Evolutionary conservation across 2,113 vertebrate species (phyloP).

Genomic region (Lepus americanus): DNA sequence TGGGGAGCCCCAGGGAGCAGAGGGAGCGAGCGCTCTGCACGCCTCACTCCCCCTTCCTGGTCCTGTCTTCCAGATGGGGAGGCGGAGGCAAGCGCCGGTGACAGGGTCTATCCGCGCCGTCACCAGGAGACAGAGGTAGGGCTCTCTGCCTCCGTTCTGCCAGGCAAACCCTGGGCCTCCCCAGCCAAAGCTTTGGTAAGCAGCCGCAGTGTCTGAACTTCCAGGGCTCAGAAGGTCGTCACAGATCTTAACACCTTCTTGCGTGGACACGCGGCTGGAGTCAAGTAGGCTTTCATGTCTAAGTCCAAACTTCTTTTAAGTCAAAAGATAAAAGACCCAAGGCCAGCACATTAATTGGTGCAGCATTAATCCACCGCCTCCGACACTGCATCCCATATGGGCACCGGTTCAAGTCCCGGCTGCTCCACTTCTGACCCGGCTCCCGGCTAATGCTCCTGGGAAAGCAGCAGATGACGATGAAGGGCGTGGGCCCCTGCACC

Average conservation of each 20-base stretch:
- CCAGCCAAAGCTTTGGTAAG: neutral
- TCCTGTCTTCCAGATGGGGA: neutral
- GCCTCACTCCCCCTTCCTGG: neutral
- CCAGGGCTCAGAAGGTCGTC: neutral
- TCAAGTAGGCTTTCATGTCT: neutral
- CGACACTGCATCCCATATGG: too few species aligned
- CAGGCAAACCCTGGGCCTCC: neutral
- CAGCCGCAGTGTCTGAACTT: neutral
- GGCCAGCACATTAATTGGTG: too few species aligned
- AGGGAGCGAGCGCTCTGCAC: neutral
- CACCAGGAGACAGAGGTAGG: neutral
- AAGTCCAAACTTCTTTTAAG: conserved; percentile 26
- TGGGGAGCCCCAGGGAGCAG: neutral
- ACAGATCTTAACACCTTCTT: neutral
- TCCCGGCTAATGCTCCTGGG: too few species aligned
- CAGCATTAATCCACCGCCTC: too few species aligned
- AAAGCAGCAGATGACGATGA: too few species aligned
- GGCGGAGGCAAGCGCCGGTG: neutral
- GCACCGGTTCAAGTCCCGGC: too few species aligned
- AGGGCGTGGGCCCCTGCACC: too few species aligned
- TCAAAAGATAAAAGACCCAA: neutral
- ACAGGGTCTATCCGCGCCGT: neutral
- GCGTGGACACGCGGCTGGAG: neutral
- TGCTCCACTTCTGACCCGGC: too few species aligned
- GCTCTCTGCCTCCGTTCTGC: neutral